Percentiles rank a stretch among this genome's conserved stretches.
Evolutionary conservation across 2,113 vertebrate genomes (phyloP).

Genomic region (Odontesthes bonariensis): DNA sequence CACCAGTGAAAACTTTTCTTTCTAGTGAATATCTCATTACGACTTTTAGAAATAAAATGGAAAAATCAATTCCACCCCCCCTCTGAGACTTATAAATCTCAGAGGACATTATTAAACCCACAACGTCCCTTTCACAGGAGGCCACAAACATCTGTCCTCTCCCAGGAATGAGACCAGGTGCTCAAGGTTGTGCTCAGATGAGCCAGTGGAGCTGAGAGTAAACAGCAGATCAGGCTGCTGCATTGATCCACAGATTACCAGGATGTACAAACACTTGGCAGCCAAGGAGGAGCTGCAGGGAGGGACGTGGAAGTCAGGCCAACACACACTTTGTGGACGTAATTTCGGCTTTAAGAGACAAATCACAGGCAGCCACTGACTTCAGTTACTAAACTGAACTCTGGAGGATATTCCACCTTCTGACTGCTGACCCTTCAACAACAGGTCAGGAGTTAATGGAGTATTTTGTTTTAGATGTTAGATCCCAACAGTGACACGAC

Average conservation of each 20-base stretch:
- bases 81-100: not conserved
- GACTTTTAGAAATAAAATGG: constrained; percentile 22
- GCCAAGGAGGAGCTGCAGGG: constrained; percentile 33
- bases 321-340: not conserved
- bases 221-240: constrained; percentile 42
- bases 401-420: not conserved
- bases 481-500: too few species aligned
- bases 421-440: too few species aligned
- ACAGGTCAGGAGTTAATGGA: too few species aligned
- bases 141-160: not conserved
- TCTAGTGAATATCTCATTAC: constrained; percentile 31
- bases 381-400: too few species aligned
- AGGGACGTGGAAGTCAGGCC: constrained; percentile 28
- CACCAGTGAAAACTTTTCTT: too few species aligned
- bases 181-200: constrained; percentile 55
- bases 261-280: constrained; percentile 59
- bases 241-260: constrained; percentile 53
- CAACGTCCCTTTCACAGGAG: constrained; percentile 24
- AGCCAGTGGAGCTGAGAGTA: constrained; percentile 61
- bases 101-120: constrained; percentile 8
- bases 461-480: too few species aligned
- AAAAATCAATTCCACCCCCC: constrained; percentile 39
- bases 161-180: not conserved
- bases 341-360: constrained; percentile 16
- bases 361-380: not conserved